Evolutionary conservation across 2,888 invertebrate genomes (phyloP).

Genomic region (Mylabris sibirica): DNA sequence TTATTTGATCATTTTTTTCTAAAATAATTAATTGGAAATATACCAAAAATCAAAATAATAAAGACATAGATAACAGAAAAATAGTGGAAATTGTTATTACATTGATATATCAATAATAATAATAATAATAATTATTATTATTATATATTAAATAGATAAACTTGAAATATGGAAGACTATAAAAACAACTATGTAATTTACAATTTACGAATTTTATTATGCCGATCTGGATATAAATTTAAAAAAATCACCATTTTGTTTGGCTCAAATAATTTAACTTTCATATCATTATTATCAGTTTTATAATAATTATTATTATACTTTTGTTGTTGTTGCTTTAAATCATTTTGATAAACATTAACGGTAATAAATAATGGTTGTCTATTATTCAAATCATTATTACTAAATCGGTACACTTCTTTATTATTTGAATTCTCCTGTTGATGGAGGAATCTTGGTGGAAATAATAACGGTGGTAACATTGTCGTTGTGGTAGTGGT

Average conservation of each 20-base stretch:
- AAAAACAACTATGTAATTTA: no score
- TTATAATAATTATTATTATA: conserved; percentile 15
- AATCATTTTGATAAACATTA: conserved; percentile 34
- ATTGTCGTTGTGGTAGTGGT: neutral
- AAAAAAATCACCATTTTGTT: conserved; percentile 30
- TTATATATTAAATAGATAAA: no score
- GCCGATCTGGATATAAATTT: conserved; percentile 27
- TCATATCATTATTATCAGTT: conserved; percentile 15
- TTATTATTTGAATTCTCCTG: conserved; percentile 21
- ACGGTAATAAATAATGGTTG: conserved; percentile 30
- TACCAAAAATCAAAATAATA: no score
- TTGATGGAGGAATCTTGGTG: neutral
- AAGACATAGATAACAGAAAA: no score
- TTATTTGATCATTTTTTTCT: no score
- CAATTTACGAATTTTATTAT: neutral
- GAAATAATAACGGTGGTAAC: neutral
- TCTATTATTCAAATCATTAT: conserved; percentile 16
- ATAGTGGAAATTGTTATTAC: no score
- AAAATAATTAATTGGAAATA: no score
- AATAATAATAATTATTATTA: no score
- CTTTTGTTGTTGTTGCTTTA: conserved; percentile 5
- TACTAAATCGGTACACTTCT: conserved; percentile 19
- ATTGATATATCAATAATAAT: no score
- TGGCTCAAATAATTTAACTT: conserved; percentile 18
- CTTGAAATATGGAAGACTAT: no score